Evolutionary conservation across 2,113 vertebrate genomes (phyloP).

Genomic region (Oncorhynchus gorbuscha): DNA sequence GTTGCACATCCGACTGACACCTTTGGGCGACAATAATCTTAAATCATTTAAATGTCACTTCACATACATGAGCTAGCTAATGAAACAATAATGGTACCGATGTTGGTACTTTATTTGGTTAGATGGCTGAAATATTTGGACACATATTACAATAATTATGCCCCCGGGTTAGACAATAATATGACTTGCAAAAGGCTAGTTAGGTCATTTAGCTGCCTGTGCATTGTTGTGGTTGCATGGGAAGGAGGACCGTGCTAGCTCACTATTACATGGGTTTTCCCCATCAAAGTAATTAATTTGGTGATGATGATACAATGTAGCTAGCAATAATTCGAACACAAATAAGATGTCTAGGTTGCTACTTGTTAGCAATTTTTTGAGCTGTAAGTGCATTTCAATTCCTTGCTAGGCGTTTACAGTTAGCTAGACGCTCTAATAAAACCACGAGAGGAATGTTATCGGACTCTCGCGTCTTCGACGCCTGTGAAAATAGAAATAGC

Average conservation of each 20-base stretch:
- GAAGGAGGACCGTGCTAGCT: not conserved
- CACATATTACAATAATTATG: not conserved
- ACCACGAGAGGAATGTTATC: slow-evolving; percentile 31
- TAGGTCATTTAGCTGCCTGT: not conserved
- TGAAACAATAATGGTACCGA: not conserved
- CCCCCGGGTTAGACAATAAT: too few species aligned
- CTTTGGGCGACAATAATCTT: not conserved
- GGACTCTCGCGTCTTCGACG: slow-evolving; percentile 6
- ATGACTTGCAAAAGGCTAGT: not conserved
- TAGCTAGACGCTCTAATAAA: slow-evolving; percentile 29
- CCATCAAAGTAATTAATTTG: not conserved
- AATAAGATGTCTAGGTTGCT: not conserved
- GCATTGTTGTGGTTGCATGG: not conserved
- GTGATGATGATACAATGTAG: not conserved
- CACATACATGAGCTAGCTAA: not conserved
- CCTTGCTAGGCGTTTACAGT: slow-evolving; percentile 12
- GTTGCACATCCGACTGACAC: not conserved
- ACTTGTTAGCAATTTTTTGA: slow-evolving; percentile 32
- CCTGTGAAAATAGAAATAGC: slow-evolving; percentile 56
- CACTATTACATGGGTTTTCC: not conserved
- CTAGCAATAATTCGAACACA: not conserved
- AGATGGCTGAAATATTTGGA: not conserved
- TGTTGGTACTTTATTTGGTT: not conserved
- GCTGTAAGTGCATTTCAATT: slow-evolving; percentile 42
- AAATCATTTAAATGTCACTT: not conserved